A percentile compares a stretch with the other conserved stretches of the same genome.
These are phyloP conservation scores for Ophonus ardosiacus DNA, from an alignment of 2,888 invertebrate genomes.

Conservation along the genomic window DNA sequence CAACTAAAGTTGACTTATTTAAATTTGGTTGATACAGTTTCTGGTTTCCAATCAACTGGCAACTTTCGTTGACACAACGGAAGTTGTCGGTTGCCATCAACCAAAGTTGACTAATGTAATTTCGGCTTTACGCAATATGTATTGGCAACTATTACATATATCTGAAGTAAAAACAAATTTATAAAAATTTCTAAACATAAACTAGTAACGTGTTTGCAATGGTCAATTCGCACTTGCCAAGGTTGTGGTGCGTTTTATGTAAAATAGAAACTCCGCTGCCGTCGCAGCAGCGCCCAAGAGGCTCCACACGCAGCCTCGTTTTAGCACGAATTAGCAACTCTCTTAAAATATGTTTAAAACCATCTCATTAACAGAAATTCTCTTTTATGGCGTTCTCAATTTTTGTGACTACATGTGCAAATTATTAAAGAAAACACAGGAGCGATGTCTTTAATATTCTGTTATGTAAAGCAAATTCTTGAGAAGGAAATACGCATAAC, in stretches of 20 bases:
- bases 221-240: slow-evolving; percentile 41
- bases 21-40: no score
- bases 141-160: not conserved
- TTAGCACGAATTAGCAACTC: slow-evolving; percentile 73
- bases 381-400: slow-evolving; percentile 46
- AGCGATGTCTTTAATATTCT: not conserved
- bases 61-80: no score
- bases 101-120: no score
- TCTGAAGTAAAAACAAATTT: not conserved
- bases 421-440: slow-evolving; percentile 22
- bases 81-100: no score
- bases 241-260: slow-evolving; percentile 20
- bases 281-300: slow-evolving; percentile 70
- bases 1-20: no score
- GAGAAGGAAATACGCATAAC: no score
- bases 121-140: not conserved
- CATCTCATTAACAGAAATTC: slow-evolving; percentile 67
- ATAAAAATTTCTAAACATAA: slow-evolving; percentile 38
- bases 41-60: no score
- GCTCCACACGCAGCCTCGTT: slow-evolving; percentile 70
- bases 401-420: slow-evolving; percentile 2
- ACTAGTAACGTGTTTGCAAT: slow-evolving; percentile 14
- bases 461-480: not conserved
- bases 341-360: slow-evolving; percentile 71
- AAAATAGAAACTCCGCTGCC: slow-evolving; percentile 67